Evolutionary conservation across 2,113 vertebrate genomes (phyloP), one percentile per base, ranked within the genome.

Genomic region (Mugil cephalus): DNA sequence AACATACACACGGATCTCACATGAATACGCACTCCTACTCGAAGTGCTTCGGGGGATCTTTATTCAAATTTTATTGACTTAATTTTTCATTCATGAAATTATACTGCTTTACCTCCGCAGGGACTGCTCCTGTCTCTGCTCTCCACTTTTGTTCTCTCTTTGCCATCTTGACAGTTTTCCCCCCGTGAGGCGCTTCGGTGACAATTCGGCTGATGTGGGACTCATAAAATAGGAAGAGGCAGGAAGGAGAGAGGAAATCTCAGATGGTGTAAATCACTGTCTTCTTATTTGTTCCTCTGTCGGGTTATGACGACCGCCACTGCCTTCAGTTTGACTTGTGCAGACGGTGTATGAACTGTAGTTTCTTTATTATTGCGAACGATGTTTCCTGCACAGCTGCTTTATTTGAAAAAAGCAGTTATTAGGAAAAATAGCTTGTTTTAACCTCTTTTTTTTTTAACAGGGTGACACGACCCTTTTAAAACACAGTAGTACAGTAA

Each of bases 41-140:
- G 13, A 15, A 42, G 11, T 35, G 68, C 76, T 56, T 35, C 45
- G 11, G 62, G 64, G 77, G 48, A 46, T 14, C 74, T 86, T 69
- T 69, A 52, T 66, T 74, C 45, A 77, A 46, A 46, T 81, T 80
- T 69, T 78, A 79, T 81, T 79, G 56, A 78, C 69, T 79, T 82
- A 50, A 79, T 81, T 65, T 78, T 74, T 83, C 83, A 79, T 65
- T 80, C 52, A 70, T 55, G 61, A 62, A 77, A 74, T 84, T 54
- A 63, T 48, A 53, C 63, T 0, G 12, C 62, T 68, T 47, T 21
- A 1, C 39, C 69, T 80, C 78, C 46, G 1, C 0, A 0, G 80
- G 74, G 80, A 54, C n/a, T 9, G 15, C 2, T 2, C 35, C 66
- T 4, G 19, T 50, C 43, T 54, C 66, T 35, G 43, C 61, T 42